Conservation (phyloP, 2,888 invertebrate genomes). For the Stenolophus ochropezus region DNA sequence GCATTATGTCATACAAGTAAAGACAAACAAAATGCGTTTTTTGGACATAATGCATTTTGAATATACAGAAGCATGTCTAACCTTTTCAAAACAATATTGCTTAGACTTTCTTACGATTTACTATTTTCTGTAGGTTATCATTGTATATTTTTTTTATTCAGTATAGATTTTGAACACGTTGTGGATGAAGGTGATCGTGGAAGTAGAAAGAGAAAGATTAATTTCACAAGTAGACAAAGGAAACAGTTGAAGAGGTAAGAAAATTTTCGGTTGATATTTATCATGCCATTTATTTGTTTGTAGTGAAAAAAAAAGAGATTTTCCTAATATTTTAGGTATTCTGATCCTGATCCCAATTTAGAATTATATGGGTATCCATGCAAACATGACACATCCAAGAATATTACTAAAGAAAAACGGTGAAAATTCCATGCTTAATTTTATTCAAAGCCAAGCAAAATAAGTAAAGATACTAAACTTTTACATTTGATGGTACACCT, state of each 20-base stretch:
- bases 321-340: not conserved
- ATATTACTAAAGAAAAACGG: not conserved
- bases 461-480: not conserved
- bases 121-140: not conserved
- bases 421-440: not conserved
- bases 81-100: not conserved
- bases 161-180: slow-evolving; percentile 25
- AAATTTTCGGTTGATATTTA: not conserved
- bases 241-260: not conserved
- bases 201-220: slow-evolving; percentile 9
- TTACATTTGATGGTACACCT: not conserved
- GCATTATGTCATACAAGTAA: not conserved
- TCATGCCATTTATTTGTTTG: not conserved
- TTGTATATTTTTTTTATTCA: not conserved
- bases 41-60: not conserved
- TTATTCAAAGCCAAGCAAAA: not conserved
- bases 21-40: not conserved
- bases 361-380: not conserved
- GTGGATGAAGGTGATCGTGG: slow-evolving; percentile 19
- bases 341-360: slow-evolving; percentile 8
- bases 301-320: not conserved
- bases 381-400: not conserved
- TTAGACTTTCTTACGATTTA: not conserved
- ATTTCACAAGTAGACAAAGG: not conserved
- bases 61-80: not conserved